Evolutionary conservation across 2,888 invertebrate species (phyloP), one percentile per base, ranked within the genome.

Genomic region (Callinectes sapidus): DNA sequence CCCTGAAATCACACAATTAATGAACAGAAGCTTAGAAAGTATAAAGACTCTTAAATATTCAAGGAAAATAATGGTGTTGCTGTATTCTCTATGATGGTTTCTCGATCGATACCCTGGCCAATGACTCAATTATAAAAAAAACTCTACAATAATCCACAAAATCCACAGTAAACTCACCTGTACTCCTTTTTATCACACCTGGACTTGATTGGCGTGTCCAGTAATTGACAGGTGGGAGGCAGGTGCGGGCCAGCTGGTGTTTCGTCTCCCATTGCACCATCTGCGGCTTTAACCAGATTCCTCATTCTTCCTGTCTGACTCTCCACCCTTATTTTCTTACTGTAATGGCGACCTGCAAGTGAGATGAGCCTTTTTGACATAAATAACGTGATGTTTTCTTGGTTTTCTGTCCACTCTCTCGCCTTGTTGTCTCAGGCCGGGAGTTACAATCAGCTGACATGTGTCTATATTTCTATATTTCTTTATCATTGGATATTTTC

Each of bases 1-100:
- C 97, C 95, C 97, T 92, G 85, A 1, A 88, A 61, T 87, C 39
- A 55, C 42, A 88, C n/a, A 23, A 66, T 18, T n/a, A 23, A 28
- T 32, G 2, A 39, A 39, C 39, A 39, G 2, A 39, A 39, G 39
- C 39, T 39, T 39, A 39, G 2, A 39, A 16, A 16, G 71, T 10
- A 3, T 32, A 71, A 32, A 42, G 14, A 42, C 14, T 87, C 2
- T 87, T 8, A 88, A 61, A 14, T 2, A n/a, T 14, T 5, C 2
- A 23, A 14, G 14, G 13, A 23, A 28, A 28, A 54, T 42, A n/a
- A 28, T 28, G 16, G 32, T 61, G 32, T 71, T 23, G 23, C 16
- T 66, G 8, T 1, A 18, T 32, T 16, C 35, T 35, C 39, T 39
- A 3, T 55, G 16, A n/a, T n/a, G n/a, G n/a, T n/a, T n/a, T n/a